Conservation (phyloP, 2,797 vertebrate genomes). For the Smutsia gigantea region DNA sequence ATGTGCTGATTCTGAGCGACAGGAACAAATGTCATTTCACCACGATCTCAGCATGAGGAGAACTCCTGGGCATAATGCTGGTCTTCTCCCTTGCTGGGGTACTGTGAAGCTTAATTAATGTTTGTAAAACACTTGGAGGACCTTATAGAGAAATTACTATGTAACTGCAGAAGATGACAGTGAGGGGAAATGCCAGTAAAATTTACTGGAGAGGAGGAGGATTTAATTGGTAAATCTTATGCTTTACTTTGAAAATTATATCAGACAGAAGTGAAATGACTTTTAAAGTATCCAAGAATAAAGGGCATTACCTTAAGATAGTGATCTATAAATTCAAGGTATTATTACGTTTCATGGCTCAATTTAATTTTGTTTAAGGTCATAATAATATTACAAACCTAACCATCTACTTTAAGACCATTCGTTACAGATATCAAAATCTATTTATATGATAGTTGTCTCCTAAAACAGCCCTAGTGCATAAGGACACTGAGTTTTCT, state of each 20-base stretch:
- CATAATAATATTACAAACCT: slow-evolving; percentile 22
- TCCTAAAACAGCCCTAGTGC: neutral
- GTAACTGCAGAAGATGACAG: slow-evolving; percentile 52
- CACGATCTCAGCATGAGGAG: neutral
- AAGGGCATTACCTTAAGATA: slow-evolving; percentile 40
- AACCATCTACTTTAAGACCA: neutral
- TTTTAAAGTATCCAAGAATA: slow-evolving; percentile 2
- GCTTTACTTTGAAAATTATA: slow-evolving; percentile 50
- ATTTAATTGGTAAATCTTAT: slow-evolving; percentile 42
- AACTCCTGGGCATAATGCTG: neutral
- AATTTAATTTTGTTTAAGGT: slow-evolving; percentile 67
- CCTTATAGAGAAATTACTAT: slow-evolving; percentile 44
- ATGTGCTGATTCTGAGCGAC: slow-evolving; percentile 57
- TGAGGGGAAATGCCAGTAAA: slow-evolving; percentile 23
- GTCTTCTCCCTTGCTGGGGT: slow-evolving; percentile 54
- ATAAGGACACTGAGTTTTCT: slow-evolving; percentile 21
- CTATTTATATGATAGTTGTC: neutral
- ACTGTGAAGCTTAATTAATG: slow-evolving; percentile 68
- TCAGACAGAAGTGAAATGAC: slow-evolving; percentile 44
- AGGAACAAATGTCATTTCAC: slow-evolving; percentile 70
- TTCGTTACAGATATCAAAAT: slow-evolving; percentile 63
- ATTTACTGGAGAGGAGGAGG: slow-evolving; percentile 9
- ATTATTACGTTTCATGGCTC: slow-evolving; percentile 58
- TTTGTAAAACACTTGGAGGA: slow-evolving; percentile 62
- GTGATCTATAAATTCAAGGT: slow-evolving; percentile 43